phyloP scores from a whole-genome alignment of 2,113 vertebrate species.

The Paramormyrops kingsleyae region DNA sequence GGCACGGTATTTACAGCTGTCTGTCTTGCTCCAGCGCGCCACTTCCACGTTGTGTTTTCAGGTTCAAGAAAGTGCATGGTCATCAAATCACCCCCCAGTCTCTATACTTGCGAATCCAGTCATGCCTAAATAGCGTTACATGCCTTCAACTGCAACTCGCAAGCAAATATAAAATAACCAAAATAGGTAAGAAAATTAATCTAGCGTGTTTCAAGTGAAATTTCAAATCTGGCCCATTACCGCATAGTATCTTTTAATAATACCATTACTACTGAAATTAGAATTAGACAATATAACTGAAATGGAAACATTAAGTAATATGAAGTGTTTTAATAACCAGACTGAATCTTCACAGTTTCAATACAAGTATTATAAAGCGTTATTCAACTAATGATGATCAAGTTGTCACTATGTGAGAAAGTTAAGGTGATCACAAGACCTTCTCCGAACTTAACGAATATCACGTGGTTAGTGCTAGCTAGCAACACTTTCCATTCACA shows the following conservation, averaged over 20 bases:
- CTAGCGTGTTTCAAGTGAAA: not conserved
- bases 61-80: conserved; percentile 35
- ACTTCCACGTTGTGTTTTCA: conserved; percentile 46
- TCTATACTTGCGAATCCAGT: conserved; percentile 4
- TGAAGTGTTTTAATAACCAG: not conserved
- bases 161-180: conserved; percentile 24
- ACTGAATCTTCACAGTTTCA: not conserved
- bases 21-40: conserved; percentile 31
- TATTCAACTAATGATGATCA: not conserved
- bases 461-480: not conserved
- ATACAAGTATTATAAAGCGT: not conserved
- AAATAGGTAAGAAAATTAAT: conserved; percentile 39
- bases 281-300: not conserved
- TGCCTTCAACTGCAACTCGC: conserved; percentile 12
- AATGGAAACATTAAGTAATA: not conserved
- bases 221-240: not conserved
- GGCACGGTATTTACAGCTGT: conserved; percentile 65
- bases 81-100: conserved; percentile 22
- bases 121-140: not conserved
- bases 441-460: not conserved
- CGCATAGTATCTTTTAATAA: not conserved
- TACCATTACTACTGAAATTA: not conserved
- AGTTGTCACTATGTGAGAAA: not conserved
- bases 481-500: not conserved
- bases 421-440: not conserved